Percentiles rank a stretch among this genome's conserved stretches.
Evolutionary conservation across 2,113 vertebrate species (phyloP).

Genomic region (Hippolais icterina): DNA sequence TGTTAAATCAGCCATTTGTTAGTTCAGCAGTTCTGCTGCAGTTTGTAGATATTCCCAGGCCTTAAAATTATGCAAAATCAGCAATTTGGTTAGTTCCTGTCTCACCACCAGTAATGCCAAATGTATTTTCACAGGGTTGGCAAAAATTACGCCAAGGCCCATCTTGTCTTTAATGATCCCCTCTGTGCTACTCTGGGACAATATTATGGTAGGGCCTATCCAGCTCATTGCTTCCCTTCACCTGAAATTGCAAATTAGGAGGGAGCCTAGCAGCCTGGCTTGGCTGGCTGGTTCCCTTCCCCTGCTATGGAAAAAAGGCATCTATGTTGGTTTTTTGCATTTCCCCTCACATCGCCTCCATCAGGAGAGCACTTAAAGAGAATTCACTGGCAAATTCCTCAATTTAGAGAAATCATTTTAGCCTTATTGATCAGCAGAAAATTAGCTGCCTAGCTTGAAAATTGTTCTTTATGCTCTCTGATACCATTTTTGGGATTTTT

Average conservation of each 20-base stretch:
- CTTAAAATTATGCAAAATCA: conserved; percentile 32
- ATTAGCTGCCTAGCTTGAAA: background rate
- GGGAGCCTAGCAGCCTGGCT: background rate
- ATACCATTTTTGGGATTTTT: background rate
- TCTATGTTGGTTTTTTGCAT: background rate
- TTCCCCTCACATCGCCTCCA: background rate
- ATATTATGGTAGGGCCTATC: background rate
- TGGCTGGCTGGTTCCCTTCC: background rate
- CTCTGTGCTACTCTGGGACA: background rate
- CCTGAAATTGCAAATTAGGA: conserved; percentile 32
- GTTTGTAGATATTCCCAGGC: conserved; percentile 22
- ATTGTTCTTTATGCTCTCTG: background rate
- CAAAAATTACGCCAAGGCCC: background rate
- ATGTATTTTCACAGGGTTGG: background rate
- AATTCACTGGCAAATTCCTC: background rate
- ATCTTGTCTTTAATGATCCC: conserved; percentile 39
- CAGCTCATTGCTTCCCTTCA: conserved; percentile 24
- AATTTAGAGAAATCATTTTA: background rate
- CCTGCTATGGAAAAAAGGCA: background rate
- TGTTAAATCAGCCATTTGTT: conserved; percentile 64
- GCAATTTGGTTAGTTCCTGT: conserved; percentile 14
- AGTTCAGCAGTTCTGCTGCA: conserved; percentile 4
- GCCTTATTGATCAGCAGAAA: background rate
- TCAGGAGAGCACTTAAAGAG: background rate
- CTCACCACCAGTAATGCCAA: conserved; percentile 35